phyloP scores from a whole-genome alignment of 2,797 vertebrate species.

The Novumbra hubbsi region DNA sequence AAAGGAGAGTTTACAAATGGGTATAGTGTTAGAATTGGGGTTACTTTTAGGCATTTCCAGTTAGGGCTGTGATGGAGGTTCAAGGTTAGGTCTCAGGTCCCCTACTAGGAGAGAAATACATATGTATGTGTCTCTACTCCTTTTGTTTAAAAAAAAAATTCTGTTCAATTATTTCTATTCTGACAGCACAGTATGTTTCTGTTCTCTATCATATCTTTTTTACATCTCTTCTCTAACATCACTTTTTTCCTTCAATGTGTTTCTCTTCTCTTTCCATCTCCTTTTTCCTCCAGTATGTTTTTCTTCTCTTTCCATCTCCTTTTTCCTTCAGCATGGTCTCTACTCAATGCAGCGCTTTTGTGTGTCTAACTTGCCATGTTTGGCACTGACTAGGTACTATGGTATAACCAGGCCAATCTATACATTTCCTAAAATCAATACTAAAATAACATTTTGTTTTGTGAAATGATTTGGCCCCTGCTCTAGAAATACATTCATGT shows the following conservation, averaged over 20 bases:
- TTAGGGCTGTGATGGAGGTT: too few species aligned
- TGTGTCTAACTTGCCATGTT: background rate
- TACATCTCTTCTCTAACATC: background rate
- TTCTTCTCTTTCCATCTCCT: background rate
- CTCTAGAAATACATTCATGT: constrained; percentile 8
- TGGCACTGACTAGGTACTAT: background rate
- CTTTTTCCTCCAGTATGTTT: constrained; percentile 4
- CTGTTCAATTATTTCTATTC: background rate
- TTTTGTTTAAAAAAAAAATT: too few species aligned
- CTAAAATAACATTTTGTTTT: background rate
- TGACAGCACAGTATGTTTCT: too few species aligned
- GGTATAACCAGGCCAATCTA: background rate
- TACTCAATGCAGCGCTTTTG: background rate
- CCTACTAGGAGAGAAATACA: background rate
- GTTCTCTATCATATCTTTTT: too few species aligned
- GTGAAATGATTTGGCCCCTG: constrained; percentile 9
- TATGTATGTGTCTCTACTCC: constrained; percentile 13
- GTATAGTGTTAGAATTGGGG: background rate
- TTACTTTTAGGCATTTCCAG: too few species aligned
- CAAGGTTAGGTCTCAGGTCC: background rate
- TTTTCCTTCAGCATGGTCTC: background rate
- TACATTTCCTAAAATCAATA: background rate
- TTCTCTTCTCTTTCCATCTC: background rate
- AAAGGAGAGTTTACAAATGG: too few species aligned
- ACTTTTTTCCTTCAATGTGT: background rate